Conservation (phyloP, 2,888 invertebrate species). For the Rhopalosiphum nymphaeae region DNA sequence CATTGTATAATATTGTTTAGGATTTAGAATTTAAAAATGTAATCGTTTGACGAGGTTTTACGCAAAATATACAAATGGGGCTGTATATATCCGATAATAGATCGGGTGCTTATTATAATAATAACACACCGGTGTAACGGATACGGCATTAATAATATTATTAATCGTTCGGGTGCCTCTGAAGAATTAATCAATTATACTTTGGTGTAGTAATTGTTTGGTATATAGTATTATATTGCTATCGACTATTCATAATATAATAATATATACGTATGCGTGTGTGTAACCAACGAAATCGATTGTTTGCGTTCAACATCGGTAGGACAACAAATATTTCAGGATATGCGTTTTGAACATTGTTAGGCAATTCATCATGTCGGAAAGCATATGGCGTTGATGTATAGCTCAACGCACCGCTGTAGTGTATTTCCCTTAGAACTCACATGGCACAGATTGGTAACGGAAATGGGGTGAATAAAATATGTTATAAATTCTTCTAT, state of each 20-base stretch:
- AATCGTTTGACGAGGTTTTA: neutral
- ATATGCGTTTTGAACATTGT: neutral
- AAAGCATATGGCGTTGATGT: constrained; percentile 40
- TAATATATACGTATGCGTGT: neutral
- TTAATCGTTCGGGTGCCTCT: constrained; percentile 17
- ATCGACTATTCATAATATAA: neutral
- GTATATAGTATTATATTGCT: neutral
- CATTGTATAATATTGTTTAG: neutral
- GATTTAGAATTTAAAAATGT: neutral
- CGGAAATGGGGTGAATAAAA: neutral
- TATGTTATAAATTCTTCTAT: neutral
- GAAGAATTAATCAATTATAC: constrained; percentile 3
- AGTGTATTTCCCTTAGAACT: neutral
- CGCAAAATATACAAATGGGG: neutral
- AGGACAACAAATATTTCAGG: neutral
- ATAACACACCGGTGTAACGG: neutral
- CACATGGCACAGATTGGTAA: neutral
- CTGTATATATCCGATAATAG: neutral
- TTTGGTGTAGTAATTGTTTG: neutral
- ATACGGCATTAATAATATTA: constrained; percentile 26
- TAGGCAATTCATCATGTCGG: constrained; percentile 48
- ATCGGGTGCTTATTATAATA: neutral
- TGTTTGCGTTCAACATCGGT: constrained; percentile 2
- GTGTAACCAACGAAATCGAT: neutral
- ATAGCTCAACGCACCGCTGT: neutral